Conservation (phyloP, 1,140 invertebrate species). For the Parasteatoda tepidariorum region DNA sequence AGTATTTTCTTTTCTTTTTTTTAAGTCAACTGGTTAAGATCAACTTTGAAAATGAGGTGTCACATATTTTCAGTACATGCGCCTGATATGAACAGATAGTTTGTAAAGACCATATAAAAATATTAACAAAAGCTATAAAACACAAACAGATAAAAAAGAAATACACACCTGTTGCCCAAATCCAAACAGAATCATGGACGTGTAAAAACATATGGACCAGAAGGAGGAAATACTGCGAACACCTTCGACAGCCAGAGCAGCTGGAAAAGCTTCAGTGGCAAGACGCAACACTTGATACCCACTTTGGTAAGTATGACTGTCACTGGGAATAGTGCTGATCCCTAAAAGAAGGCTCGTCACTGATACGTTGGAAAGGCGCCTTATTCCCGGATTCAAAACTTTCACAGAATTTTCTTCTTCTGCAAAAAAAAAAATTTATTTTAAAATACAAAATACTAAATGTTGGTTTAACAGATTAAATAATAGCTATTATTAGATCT, state of each 20-base stretch:
- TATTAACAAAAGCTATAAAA: too few species aligned
- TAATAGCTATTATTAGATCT: background rate
- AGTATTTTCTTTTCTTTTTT: too few species aligned
- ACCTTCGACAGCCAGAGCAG: conserved; percentile 80
- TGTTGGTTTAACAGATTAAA: too few species aligned
- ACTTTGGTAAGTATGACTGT: conserved; percentile 33
- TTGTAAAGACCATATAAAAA: too few species aligned
- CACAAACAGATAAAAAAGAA: background rate
- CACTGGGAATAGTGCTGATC: conserved; percentile 45
- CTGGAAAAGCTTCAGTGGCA: conserved; percentile 86
- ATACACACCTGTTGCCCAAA: conserved; percentile 79
- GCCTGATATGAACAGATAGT: too few species aligned
- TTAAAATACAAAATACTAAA: too few species aligned
- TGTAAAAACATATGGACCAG: conserved; percentile 89
- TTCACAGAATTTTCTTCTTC: conserved; percentile 80
- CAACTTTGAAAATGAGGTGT: too few species aligned
- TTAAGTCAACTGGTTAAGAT: too few species aligned
- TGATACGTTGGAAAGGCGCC: conserved; percentile 65
- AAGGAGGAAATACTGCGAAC: conserved; percentile 78
- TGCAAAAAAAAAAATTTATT: conserved; percentile 69
- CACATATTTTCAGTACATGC: too few species aligned
- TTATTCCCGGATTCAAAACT: conserved; percentile 73
- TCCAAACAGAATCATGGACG: conserved; percentile 85
- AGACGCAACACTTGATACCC: conserved; percentile 78
- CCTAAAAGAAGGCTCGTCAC: conserved; percentile 60